Percentiles rank a stretch among this genome's conserved stretches.
Evolutionary conservation across 2,888 invertebrate genomes (phyloP).

Genomic region (Conistra vaccinii): DNA sequence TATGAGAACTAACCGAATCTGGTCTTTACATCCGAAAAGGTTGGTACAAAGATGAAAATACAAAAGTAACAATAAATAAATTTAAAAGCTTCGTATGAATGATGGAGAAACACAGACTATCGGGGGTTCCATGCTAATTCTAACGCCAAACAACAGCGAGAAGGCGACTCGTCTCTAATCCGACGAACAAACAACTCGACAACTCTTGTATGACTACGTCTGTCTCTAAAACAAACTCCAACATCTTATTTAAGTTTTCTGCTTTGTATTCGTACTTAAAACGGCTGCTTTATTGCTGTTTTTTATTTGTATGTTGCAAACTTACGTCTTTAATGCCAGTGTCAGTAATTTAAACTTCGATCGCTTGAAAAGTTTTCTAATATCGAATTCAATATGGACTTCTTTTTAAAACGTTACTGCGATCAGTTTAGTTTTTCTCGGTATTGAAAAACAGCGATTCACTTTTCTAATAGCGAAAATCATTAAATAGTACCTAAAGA

Average conservation of each 20-base stretch:
- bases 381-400: neutral
- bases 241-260: constrained; percentile 85
- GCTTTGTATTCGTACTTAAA: constrained; percentile 67
- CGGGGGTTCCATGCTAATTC: constrained; percentile 77
- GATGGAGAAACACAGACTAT: constrained; percentile 38
- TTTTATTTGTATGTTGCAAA: constrained; percentile 39
- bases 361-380: constrained; percentile 2
- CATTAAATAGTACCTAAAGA: neutral
- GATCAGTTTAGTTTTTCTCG: neutral
- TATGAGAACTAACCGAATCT: too few species aligned
- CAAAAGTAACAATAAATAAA: constrained; percentile 14
- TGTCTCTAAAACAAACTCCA: constrained; percentile 79
- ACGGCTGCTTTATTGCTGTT: constrained; percentile 18
- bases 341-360: constrained; percentile 15
- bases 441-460: neutral
- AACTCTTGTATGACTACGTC: constrained; percentile 48
- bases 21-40: neutral
- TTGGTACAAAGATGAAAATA: neutral
- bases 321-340: constrained; percentile 19
- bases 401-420: neutral
- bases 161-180: constrained; percentile 81
- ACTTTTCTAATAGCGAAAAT: neutral
- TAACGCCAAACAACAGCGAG: constrained; percentile 78
- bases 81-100: constrained; percentile 38
- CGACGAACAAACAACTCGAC: constrained; percentile 72